Evolutionary conservation across 2,113 vertebrate species (phyloP).

Genomic region (Syngnathus scovelli): DNA sequence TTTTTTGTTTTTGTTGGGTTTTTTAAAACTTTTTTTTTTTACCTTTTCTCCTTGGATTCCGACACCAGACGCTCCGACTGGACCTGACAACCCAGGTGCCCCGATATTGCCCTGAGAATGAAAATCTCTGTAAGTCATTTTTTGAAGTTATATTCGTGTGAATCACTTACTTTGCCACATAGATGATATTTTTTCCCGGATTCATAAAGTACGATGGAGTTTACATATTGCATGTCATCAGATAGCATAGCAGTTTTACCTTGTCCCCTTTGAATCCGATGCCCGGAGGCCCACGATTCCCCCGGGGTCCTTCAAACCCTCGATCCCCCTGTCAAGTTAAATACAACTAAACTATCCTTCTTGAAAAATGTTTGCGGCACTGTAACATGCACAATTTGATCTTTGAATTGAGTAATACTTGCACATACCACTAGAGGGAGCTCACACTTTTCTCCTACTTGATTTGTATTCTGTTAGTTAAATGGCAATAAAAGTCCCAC

Average conservation of each 20-base stretch:
- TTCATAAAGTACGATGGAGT: not conserved
- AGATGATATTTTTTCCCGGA: too few relatives aligned
- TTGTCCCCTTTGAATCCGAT: conserved; percentile 79
- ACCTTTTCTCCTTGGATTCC: conserved; percentile 74
- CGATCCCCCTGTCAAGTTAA: conserved; percentile 74
- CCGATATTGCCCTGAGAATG: conserved; percentile 72
- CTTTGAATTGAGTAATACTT: not conserved
- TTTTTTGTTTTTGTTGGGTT: not conserved
- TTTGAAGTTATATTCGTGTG: too few relatives aligned
- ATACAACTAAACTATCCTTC: not conserved
- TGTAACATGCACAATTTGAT: not conserved
- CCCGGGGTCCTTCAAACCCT: conserved; percentile 72
- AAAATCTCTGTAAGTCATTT: not conserved
- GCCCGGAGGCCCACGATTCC: conserved; percentile 70
- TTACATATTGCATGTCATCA: not conserved
- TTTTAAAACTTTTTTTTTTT: conserved; percentile 3
- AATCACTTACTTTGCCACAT: too few relatives aligned
- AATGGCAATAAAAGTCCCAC: conserved; percentile 47
- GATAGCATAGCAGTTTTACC: conserved; percentile 54
- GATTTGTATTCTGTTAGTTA: not conserved
- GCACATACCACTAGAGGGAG: not conserved
- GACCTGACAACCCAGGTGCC: conserved; percentile 58
- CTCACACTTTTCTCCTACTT: not conserved
- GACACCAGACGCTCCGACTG: conserved; percentile 54
- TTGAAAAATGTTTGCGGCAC: not conserved